Conservation (phyloP, 2,113 vertebrate genomes). For the Cololabis saira region DNA sequence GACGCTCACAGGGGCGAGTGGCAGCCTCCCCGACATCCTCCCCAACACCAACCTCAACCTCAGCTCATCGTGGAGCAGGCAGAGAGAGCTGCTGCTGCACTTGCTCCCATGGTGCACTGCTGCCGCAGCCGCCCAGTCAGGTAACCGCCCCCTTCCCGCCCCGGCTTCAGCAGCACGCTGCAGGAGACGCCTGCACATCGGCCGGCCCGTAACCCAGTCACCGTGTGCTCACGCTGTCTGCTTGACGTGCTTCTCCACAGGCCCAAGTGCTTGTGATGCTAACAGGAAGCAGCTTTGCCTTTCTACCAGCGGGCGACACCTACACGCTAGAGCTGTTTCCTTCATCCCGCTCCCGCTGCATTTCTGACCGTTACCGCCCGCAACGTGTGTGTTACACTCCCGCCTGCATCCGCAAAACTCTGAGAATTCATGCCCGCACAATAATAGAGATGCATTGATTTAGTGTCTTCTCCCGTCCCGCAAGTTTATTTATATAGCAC, state of each 20-base stretch:
- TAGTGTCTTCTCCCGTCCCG: too few species aligned
- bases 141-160: constrained; percentile 62
- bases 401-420: too few species aligned
- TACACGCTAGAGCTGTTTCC: too few species aligned
- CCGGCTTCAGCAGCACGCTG: constrained; percentile 30
- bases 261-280: not conserved
- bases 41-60: constrained; percentile 77
- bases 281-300: not conserved
- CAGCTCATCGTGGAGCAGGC: constrained; percentile 81
- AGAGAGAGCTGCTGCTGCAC: constrained; percentile 86
- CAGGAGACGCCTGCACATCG: not conserved
- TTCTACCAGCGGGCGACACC: not conserved
- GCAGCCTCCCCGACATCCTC: constrained; percentile 68
- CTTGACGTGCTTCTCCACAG: not conserved
- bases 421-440: too few species aligned
- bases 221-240: not conserved
- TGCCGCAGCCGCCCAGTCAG: constrained; percentile 76
- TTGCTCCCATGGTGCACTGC: constrained; percentile 85
- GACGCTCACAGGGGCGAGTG: constrained; percentile 66
- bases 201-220: constrained; percentile 20
- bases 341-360: too few species aligned
- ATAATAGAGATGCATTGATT: too few species aligned
- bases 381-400: too few species aligned
- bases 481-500: too few species aligned
- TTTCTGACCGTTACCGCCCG: too few species aligned